Evolutionary conservation across 2,888 invertebrate species (phyloP).

Genomic region (Dichetophora obliterata): DNA sequence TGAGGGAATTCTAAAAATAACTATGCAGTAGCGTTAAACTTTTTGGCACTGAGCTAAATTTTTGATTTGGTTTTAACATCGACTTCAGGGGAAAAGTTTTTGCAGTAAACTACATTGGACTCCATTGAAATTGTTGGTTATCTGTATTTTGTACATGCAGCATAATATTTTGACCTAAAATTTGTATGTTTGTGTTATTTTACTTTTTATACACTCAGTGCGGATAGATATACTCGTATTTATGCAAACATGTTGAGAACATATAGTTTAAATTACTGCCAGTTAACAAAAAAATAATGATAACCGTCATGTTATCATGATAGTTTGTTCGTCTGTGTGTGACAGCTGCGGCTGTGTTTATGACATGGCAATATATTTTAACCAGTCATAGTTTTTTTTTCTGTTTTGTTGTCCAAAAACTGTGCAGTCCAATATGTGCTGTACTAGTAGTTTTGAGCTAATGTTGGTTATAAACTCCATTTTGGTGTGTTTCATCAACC

Average conservation of each 20-base stretch:
- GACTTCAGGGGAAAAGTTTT: neutral
- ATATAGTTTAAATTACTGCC: neutral
- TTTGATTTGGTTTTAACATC: constrained; percentile 29
- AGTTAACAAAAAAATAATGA: constrained; percentile 4
- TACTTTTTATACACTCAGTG: neutral
- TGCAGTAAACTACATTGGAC: neutral
- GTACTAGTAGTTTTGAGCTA: no score
- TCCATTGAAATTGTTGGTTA: neutral
- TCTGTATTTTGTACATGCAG: neutral
- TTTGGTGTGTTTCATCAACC: no score
- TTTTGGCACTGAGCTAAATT: constrained; percentile 32
- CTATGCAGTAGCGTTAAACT: constrained; percentile 7
- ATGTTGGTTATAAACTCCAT: no score
- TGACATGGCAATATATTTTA: constrained; percentile 31
- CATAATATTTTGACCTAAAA: neutral
- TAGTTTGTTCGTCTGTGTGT: constrained; percentile 5
- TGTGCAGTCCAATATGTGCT: no score
- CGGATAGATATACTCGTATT: neutral
- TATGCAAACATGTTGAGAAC: neutral
- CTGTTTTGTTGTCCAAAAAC: no score
- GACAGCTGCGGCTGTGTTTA: constrained; percentile 35
- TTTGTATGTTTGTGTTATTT: neutral
- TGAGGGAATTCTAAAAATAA: neutral
- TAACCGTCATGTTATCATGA: constrained; percentile 13
- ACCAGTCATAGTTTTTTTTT: constrained; percentile 11